A percentile compares a stretch with the other conserved stretches of the same genome.
phyloP scores from a whole-genome alignment of 2,888 invertebrate species.

The Drosophila atripex region DNA sequence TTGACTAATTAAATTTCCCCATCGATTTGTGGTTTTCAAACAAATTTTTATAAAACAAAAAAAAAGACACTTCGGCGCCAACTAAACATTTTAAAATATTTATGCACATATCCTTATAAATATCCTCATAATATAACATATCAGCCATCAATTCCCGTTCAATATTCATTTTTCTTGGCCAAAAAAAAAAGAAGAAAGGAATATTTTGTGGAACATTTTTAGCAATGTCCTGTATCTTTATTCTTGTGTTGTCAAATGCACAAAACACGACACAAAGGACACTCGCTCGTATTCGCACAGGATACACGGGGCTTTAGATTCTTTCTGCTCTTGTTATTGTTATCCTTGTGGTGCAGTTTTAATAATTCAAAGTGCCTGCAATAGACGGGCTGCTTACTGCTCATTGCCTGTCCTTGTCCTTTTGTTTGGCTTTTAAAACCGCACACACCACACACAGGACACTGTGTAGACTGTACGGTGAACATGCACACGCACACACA shows the following conservation, averaged over 20 bases:
- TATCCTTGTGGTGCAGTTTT: slow-evolving; percentile 60
- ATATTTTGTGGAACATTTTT: neutral
- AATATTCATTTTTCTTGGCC: no score
- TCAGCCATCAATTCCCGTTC: slow-evolving; percentile 15
- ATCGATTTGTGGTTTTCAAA: slow-evolving; percentile 10
- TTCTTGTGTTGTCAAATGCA: slow-evolving; percentile 35
- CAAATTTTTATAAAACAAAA: no score
- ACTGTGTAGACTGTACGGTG: slow-evolving; percentile 14
- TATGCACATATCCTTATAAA: no score
- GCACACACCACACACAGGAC: slow-evolving; percentile 29
- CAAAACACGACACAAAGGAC: slow-evolving; percentile 39
- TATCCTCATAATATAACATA: neutral
- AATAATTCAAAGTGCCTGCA: slow-evolving; percentile 74
- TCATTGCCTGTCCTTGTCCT: slow-evolving; percentile 47
- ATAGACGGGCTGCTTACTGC: slow-evolving; percentile 49
- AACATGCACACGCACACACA: slow-evolving; percentile 23
- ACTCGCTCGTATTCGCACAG: slow-evolving; percentile 8
- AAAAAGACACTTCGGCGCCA: no score
- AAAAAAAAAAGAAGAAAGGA: no score
- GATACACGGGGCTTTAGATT: slow-evolving; percentile 3
- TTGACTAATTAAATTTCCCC: slow-evolving; percentile 56
- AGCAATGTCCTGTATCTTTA: neutral
- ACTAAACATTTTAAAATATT: no score
- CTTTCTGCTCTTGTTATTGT: slow-evolving; percentile 24
- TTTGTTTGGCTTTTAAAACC: slow-evolving; percentile 50